A percentile compares a stretch with the other conserved stretches of the same genome.
phyloP scores from a whole-genome alignment of 2,113 vertebrate genomes.

The Malurus elegans region DNA sequence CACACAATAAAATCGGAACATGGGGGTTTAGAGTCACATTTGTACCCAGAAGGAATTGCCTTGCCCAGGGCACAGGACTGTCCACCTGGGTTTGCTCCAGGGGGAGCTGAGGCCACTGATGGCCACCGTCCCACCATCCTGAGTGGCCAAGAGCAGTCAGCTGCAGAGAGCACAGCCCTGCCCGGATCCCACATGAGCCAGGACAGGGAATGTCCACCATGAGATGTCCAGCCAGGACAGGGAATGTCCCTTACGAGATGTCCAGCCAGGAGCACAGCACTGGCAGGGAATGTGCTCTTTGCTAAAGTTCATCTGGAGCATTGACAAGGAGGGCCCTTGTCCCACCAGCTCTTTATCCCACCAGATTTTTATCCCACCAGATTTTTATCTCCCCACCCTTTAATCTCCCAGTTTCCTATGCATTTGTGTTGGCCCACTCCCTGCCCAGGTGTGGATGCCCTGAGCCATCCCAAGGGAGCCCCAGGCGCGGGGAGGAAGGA shows the following conservation, averaged over 20 bases:
- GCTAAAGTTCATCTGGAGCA: not conserved
- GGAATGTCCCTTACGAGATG: not conserved
- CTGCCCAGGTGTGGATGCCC: rapidly evolving
- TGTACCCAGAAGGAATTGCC: not conserved
- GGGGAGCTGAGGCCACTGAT: not conserved
- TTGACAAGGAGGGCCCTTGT: not conserved
- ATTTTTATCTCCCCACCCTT: not conserved
- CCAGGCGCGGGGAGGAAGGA: rapidly evolving
- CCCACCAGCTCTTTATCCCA: not conserved
- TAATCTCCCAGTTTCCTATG: not conserved
- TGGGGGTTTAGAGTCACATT: not conserved
- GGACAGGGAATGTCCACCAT: not conserved
- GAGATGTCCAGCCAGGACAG: not conserved
- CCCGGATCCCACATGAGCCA: rapidly evolving
- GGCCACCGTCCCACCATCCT: not conserved
- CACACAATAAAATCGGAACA: not conserved
- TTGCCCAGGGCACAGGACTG: not conserved
- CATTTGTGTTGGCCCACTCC: rapidly evolving
- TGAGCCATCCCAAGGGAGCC: not conserved
- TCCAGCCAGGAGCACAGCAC: not conserved
- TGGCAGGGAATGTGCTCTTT: not conserved
- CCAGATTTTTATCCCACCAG: not conserved
- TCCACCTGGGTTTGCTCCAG: not conserved
- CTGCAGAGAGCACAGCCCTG: not conserved
- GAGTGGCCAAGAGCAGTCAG: not conserved